These are phyloP conservation scores for Gandaritis pyraliata DNA, from an alignment of 2,888 invertebrate genomes.

Conservation along the genomic window DNA sequence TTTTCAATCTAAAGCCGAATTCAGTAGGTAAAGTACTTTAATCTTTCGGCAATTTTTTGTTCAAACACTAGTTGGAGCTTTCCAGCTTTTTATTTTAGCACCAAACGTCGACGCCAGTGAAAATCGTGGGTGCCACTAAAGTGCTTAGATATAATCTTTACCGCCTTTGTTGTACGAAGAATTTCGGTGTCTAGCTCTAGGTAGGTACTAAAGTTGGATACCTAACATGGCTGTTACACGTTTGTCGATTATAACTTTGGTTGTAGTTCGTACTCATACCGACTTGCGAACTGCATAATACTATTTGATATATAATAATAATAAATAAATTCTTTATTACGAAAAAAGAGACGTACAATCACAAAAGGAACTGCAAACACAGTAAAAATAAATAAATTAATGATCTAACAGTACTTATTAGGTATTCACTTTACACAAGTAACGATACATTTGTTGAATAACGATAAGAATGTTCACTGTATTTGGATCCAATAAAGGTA, in stretches of 20 bases:
- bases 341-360: too few species aligned
- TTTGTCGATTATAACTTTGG: slow-evolving; percentile 20
- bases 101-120: slow-evolving; percentile 41
- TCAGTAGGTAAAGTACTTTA: background rate
- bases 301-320: background rate
- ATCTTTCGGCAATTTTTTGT: slow-evolving; percentile 1
- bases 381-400: too few species aligned
- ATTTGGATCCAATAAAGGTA: background rate
- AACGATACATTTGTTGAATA: background rate
- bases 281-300: slow-evolving; percentile 1
- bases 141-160: slow-evolving; percentile 48
- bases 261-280: background rate
- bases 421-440: too few species aligned
- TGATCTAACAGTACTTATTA: too few species aligned
- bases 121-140: slow-evolving; percentile 51
- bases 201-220: slow-evolving; percentile 32
- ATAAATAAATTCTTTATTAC: too few species aligned
- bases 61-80: slow-evolving; percentile 25
- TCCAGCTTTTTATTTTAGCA: slow-evolving; percentile 55
- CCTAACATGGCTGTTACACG: slow-evolving; percentile 21
- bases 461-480: background rate
- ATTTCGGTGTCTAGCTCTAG: slow-evolving; percentile 43
- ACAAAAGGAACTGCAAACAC: too few species aligned
- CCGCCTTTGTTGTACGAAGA: slow-evolving; percentile 43
- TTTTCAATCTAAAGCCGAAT: slow-evolving; percentile 1